phyloP scores from a whole-genome alignment of 2,888 invertebrate species.

The Boloria euphrosyne region DNA sequence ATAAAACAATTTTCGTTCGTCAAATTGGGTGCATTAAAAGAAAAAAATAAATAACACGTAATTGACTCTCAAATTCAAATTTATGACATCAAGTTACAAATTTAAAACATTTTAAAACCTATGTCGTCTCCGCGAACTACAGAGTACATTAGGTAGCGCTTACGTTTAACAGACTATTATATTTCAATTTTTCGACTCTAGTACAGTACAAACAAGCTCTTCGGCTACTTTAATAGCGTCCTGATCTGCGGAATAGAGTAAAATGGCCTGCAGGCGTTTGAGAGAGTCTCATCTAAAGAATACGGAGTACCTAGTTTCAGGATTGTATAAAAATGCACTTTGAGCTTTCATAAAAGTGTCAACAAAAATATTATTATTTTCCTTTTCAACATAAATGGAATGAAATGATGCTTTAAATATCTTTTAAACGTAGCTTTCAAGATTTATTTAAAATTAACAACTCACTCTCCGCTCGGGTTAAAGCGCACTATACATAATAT shows the following conservation, averaged over 20 bases:
- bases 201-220: slow-evolving; percentile 29
- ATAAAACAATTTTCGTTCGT: no score
- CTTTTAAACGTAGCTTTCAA: no score
- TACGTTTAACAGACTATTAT: slow-evolving; percentile 29
- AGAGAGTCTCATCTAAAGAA: slow-evolving; percentile 30
- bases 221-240: slow-evolving; percentile 22
- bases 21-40: no score
- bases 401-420: no score
- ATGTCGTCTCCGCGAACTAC: slow-evolving; percentile 9
- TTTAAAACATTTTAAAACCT: slow-evolving; percentile 14
- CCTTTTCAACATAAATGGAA: no score
- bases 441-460: no score
- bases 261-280: slow-evolving; percentile 29
- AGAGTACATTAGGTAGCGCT: slow-evolving; percentile 21
- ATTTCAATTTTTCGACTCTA: slow-evolving; percentile 31
- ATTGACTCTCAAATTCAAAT: no score
- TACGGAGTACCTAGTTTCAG: slow-evolving; percentile 24
- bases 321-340: slow-evolving; percentile 21
- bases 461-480: no score
- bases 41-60: no score
- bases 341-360: not conserved
- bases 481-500: no score
- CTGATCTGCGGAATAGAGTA: slow-evolving; percentile 23
- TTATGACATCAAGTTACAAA: no score
- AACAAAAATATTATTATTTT: not conserved